These are phyloP conservation scores for Odontesthes bonariensis DNA, from an alignment of 2,113 vertebrate species.

Conservation along the genomic window DNA sequence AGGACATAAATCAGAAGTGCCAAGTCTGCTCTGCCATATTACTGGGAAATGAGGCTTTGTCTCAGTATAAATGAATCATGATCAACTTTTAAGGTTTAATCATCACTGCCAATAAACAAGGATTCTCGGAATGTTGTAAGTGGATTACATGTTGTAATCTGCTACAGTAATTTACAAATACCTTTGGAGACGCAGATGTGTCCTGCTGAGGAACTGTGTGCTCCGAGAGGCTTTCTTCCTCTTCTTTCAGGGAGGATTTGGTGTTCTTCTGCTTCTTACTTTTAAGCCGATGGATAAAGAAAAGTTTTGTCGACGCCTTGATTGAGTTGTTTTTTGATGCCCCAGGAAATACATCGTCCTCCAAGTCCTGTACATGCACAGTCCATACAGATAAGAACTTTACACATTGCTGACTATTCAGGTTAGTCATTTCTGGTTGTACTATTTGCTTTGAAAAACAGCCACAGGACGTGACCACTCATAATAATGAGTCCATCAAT, in stretches of 20 bases:
- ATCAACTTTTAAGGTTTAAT: slow-evolving; percentile 2
- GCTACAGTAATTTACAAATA: slow-evolving; percentile 13
- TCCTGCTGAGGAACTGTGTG: slow-evolving; percentile 69
- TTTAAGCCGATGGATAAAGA: slow-evolving; percentile 90
- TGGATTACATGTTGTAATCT: neutral
- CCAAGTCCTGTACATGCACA: slow-evolving; percentile 81
- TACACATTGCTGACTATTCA: neutral
- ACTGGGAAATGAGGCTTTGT: neutral
- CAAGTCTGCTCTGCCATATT: no score
- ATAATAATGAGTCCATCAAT: no score
- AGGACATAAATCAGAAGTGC: no score
- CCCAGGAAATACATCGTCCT: slow-evolving; percentile 86
- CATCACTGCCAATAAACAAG: neutral
- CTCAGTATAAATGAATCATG: neutral
- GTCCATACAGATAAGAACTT: neutral
- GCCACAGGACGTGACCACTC: no score
- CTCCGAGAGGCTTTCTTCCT: slow-evolving; percentile 83
- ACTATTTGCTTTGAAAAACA: no score
- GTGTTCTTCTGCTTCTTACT: slow-evolving; percentile 88
- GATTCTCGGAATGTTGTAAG: neutral
- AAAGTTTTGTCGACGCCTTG: slow-evolving; percentile 92
- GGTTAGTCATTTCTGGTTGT: no score
- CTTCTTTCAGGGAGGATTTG: slow-evolving; percentile 79
- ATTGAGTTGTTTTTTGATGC: slow-evolving; percentile 88
- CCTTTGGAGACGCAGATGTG: slow-evolving; percentile 59